phyloP scores from a whole-genome alignment of 2,888 invertebrate genomes.

The Chymomyza caudatula region DNA sequence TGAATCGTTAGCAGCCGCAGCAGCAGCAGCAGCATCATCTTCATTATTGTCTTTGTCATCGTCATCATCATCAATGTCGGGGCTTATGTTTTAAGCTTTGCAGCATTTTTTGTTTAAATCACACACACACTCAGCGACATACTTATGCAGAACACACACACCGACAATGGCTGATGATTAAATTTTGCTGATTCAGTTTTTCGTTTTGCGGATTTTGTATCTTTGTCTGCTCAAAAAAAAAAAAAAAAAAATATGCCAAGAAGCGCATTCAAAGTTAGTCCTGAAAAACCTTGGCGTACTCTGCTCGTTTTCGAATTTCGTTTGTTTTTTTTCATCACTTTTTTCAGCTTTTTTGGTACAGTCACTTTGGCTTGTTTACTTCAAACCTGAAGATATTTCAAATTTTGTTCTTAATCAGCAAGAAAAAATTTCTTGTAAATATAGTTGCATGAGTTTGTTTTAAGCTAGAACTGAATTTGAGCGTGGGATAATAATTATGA shows the following conservation, averaged over 20 bases:
- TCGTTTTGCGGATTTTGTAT: constrained; percentile 29
- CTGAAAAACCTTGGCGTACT: background rate
- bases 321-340: background rate
- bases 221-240: background rate
- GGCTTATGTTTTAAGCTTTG: constrained; percentile 43
- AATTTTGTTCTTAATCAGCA: background rate
- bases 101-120: constrained; percentile 39
- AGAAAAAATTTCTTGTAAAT: too few species aligned
- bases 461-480: too few species aligned
- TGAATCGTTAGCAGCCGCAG: background rate
- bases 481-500: too few species aligned
- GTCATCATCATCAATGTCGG: constrained; percentile 12
- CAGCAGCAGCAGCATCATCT: background rate
- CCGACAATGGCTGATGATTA: constrained; percentile 52
- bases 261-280: background rate
- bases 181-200: constrained; percentile 64
- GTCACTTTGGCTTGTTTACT: background rate
- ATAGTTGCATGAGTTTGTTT: too few species aligned
- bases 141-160: constrained; percentile 3
- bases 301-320: background rate
- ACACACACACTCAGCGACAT: constrained; percentile 10
- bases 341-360: background rate
- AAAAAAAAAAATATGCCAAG: background rate
- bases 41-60: background rate
- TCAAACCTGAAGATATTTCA: background rate